phyloP scores from a whole-genome alignment of 2,888 invertebrate genomes.

The Drosophila anomelani region DNA sequence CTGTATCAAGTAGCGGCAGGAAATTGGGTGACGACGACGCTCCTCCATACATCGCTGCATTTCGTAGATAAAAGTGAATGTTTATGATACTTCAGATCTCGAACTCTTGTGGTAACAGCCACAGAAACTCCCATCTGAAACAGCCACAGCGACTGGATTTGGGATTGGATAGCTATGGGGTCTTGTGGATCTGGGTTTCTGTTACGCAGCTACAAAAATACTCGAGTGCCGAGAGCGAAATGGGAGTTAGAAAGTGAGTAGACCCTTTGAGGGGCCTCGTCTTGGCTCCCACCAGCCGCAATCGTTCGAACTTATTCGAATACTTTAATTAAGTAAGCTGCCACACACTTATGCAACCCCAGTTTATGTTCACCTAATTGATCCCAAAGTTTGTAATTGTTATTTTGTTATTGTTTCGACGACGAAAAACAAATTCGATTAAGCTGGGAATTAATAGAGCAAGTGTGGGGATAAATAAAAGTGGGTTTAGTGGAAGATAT shows the following conservation, averaged over 20 bases:
- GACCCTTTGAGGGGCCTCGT: slow-evolving; percentile 41
- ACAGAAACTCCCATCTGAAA: slow-evolving; percentile 40
- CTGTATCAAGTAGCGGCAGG: slow-evolving; percentile 78
- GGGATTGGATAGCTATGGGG: slow-evolving; percentile 19
- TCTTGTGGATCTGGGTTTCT: slow-evolving; percentile 17
- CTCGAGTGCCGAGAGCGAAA: slow-evolving; percentile 38
- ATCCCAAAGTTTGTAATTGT: slow-evolving; percentile 27
- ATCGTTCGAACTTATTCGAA: slow-evolving; percentile 54
- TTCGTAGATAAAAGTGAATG: slow-evolving; percentile 70
- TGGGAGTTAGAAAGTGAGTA: slow-evolving; percentile 38
- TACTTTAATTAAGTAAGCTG: slow-evolving; percentile 67
- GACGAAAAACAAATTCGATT: slow-evolving; percentile 8
- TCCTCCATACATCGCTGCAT: slow-evolving; percentile 54
- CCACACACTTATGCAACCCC: slow-evolving; percentile 51
- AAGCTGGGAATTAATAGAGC: neutral
- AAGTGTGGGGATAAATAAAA: slow-evolving; percentile 3
- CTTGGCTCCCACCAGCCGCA: slow-evolving; percentile 39
- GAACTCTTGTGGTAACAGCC: slow-evolving; percentile 66
- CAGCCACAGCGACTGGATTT: slow-evolving; percentile 32
- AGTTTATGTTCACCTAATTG: slow-evolving; percentile 49
- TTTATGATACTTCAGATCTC: slow-evolving; percentile 74
- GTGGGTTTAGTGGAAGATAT: neutral
- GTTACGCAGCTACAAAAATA: slow-evolving; percentile 36
- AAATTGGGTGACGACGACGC: slow-evolving; percentile 69
- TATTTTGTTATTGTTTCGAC: slow-evolving; percentile 16